These are phyloP conservation scores for Calliopsis andreniformis DNA, from an alignment of 1,140 invertebrate species.

Conservation along the genomic window DNA sequence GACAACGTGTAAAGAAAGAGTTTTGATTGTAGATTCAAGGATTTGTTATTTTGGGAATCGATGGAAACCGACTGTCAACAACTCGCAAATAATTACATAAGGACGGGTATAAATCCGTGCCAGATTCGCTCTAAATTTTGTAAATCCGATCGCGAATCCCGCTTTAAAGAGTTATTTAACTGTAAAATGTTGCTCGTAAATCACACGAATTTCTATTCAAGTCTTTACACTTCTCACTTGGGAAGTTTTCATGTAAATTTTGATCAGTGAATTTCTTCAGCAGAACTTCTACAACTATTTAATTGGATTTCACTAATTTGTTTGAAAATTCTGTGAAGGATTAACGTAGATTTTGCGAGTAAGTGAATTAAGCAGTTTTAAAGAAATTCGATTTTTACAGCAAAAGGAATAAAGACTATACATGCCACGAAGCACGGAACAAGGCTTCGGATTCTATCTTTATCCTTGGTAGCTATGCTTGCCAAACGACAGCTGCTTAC, in stretches of 20 bases:
- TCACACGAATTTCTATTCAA: too few relatives aligned
- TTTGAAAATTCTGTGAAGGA: too few relatives aligned
- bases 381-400: constrained; percentile 11
- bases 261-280: too few relatives aligned
- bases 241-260: too few relatives aligned
- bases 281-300: too few relatives aligned
- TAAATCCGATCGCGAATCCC: constrained; percentile 22
- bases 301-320: too few relatives aligned
- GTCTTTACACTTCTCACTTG: too few relatives aligned
- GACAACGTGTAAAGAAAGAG: constrained; percentile 47
- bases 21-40: constrained; percentile 54
- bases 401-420: constrained; percentile 52
- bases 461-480: constrained; percentile 64
- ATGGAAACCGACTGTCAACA: constrained; percentile 64
- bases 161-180: too few relatives aligned
- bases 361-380: neutral
- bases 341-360: neutral
- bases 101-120: constrained; percentile 57
- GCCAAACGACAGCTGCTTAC: constrained; percentile 66
- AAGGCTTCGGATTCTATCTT: constrained; percentile 67
- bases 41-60: constrained; percentile 68
- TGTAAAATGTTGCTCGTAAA: too few relatives aligned
- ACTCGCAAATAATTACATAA: constrained; percentile 63
- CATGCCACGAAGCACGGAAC: constrained; percentile 49
- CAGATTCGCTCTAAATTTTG: constrained; percentile 49